phyloP scores from a whole-genome alignment of 2,113 vertebrate genomes.

The Copsychus sechellarum region DNA sequence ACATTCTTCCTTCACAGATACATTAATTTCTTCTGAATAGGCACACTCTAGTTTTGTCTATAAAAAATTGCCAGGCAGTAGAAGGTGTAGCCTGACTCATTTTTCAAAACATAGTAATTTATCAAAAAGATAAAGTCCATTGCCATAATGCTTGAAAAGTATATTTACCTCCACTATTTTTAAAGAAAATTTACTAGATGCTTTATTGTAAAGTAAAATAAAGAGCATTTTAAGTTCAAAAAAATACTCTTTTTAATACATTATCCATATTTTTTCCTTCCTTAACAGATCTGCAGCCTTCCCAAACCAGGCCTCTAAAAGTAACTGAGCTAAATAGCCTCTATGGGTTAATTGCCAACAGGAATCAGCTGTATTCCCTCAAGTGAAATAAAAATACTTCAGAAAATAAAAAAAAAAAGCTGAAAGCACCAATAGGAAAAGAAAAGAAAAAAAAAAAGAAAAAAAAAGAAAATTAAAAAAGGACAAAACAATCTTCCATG shows the following conservation, averaged over 20 bases:
- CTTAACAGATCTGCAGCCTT: accelerated
- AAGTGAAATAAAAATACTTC: neutral
- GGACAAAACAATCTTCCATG: neutral
- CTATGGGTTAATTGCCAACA: neutral
- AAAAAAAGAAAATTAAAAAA: neutral
- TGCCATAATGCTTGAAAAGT: accelerated
- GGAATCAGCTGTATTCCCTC: neutral
- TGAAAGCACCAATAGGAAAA: neutral
- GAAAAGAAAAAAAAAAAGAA: neutral
- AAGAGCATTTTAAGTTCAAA: accelerated
- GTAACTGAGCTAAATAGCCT: neutral
- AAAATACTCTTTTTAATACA: accelerated
- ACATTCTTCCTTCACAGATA: neutral
- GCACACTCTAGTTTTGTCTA: accelerated
- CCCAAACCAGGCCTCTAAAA: accelerated
- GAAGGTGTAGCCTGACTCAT: accelerated
- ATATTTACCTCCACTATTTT: accelerated
- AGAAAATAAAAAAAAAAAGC: neutral
- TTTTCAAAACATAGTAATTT: neutral
- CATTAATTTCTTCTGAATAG: neutral
- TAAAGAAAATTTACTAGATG: accelerated
- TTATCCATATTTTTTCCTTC: accelerated
- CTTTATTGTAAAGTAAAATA: neutral
- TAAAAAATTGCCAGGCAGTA: neutral
- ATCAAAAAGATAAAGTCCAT: neutral